These are phyloP conservation scores for Sebastes diaconus DNA, from an alignment of 2,797 vertebrate species.

Conservation along the genomic window DNA sequence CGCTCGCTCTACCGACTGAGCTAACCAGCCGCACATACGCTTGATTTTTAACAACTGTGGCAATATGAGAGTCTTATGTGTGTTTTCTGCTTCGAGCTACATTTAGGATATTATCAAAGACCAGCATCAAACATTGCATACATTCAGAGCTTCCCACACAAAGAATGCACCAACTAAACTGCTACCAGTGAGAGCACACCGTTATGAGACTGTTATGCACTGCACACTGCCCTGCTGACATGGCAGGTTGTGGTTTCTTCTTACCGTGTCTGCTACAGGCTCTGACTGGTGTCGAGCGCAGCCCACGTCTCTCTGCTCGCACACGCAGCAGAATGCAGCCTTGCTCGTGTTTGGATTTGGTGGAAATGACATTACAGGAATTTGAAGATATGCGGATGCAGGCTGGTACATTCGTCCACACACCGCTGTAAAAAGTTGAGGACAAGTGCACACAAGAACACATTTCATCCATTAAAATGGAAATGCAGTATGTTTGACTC, in stretches of 20 bases:
- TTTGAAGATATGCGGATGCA: constrained; percentile 1
- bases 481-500: neutral
- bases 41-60: neutral
- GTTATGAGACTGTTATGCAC: neutral
- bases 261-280: constrained; percentile 38
- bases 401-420: constrained; percentile 8
- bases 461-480: neutral
- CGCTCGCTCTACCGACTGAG: too few relatives aligned
- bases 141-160: neutral
- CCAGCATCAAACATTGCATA: neutral
- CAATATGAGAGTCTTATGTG: neutral
- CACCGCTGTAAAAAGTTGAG: accelerated
- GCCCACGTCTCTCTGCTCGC: neutral
- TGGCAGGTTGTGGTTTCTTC: neutral
- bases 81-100: neutral
- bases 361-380: constrained; percentile 24
- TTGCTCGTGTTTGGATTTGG: accelerated
- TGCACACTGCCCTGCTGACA: neutral
- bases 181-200: neutral
- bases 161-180: neutral
- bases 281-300: neutral
- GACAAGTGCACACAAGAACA: neutral
- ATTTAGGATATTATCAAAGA: neutral
- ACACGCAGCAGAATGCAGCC: constrained; percentile 40
- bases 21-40: too few relatives aligned